phyloP scores from a whole-genome alignment of 2,888 invertebrate species.

The Liposcelis brunnea region DNA sequence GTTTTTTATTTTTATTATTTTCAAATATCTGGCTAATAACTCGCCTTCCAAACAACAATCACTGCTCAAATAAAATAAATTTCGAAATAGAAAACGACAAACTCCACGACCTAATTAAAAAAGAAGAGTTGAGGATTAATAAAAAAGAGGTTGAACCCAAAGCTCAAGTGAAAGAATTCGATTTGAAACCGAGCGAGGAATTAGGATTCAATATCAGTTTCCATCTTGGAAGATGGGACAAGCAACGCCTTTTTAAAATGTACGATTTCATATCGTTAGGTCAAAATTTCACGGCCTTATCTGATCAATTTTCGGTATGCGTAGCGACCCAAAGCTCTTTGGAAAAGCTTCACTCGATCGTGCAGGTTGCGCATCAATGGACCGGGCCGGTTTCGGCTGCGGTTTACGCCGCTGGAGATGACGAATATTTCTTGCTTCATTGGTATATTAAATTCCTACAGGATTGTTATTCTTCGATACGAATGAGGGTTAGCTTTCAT shows the following conservation, averaged over 20 bases:
- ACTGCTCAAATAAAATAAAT: too few species aligned
- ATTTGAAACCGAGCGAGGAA: too few species aligned
- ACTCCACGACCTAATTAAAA: too few species aligned
- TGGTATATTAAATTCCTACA: conserved; percentile 55
- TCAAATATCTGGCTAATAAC: too few species aligned
- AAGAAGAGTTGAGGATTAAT: too few species aligned
- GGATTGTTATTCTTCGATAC: conserved; percentile 52
- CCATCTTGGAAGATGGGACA: conserved; percentile 57
- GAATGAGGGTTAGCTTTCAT: conserved; percentile 58
- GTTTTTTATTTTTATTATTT: too few species aligned
- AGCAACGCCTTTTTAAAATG: conserved; percentile 45
- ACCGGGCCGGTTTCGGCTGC: conserved; percentile 71
- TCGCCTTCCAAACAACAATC: too few species aligned
- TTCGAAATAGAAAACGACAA: too few species aligned
- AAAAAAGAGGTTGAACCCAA: too few species aligned
- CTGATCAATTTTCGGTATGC: conserved; percentile 42
- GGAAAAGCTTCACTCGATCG: conserved; percentile 59
- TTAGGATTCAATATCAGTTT: conserved; percentile 36
- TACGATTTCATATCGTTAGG: conserved; percentile 59
- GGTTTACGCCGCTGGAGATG: conserved; percentile 59
- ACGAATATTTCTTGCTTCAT: conserved; percentile 54
- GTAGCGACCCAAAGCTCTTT: conserved; percentile 75
- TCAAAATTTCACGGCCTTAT: conserved; percentile 41
- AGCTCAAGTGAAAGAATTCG: too few species aligned
- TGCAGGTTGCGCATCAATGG: conserved; percentile 60